Conservation (phyloP, 2,113 vertebrate species). For the Tiliqua scincoides region DNA sequence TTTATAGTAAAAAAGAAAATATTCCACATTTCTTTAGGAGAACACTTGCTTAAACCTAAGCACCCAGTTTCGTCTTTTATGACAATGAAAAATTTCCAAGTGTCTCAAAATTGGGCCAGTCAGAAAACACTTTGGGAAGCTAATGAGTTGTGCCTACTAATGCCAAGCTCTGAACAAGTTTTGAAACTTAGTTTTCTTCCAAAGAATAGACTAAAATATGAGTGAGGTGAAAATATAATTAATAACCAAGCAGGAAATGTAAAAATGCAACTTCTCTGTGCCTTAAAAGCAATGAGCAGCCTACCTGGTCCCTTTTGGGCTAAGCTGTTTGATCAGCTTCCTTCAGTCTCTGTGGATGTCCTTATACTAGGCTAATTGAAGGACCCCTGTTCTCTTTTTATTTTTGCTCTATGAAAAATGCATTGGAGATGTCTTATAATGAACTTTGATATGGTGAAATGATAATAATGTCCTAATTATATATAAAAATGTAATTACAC, state of each 20-base stretch:
- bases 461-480: conserved; percentile 89
- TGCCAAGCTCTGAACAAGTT: conserved; percentile 38
- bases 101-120: neutral
- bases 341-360: conserved; percentile 82
- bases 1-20: neutral
- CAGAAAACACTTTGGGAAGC: neutral
- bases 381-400: conserved; percentile 84
- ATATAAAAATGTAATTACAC: conserved; percentile 88
- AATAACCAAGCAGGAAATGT: conserved; percentile 65
- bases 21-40: neutral
- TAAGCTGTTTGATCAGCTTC: conserved; percentile 84
- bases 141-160: neutral
- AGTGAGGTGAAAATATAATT: conserved; percentile 70
- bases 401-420: conserved; percentile 86
- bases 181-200: conserved; percentile 43
- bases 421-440: conserved; percentile 85
- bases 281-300: conserved; percentile 72
- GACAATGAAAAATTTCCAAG: neutral
- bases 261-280: conserved; percentile 66
- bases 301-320: conserved; percentile 84
- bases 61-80: neutral
- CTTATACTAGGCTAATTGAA: conserved; percentile 85
- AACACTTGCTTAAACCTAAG: neutral
- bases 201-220: conserved; percentile 54
- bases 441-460: conserved; percentile 87